Percentiles rank a stretch among this genome's conserved stretches.
Conservation (phyloP, 2,797 vertebrate species). For the Alca torda region DNA sequence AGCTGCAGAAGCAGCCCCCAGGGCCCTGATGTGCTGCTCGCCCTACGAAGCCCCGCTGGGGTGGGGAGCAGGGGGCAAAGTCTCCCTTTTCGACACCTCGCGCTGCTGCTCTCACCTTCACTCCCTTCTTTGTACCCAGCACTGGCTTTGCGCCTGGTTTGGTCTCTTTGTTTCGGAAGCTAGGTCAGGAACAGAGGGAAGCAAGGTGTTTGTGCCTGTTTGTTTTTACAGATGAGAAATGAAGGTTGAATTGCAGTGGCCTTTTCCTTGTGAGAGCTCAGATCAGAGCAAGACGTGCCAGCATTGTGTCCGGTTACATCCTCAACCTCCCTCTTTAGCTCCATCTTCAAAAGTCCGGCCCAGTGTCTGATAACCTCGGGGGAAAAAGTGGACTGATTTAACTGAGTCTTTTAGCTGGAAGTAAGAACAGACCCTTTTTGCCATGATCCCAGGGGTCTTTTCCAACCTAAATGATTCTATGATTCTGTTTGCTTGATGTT, state of each 20-base stretch:
- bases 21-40: neutral
- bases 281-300: neutral
- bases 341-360: neutral
- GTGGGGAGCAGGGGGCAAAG: accelerated
- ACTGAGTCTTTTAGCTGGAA: neutral
- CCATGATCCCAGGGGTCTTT: no score
- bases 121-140: neutral
- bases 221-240: neutral
- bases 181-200: neutral
- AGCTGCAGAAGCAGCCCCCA: neutral
- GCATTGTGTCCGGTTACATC: neutral
- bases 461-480: no score
- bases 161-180: neutral
- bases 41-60: neutral
- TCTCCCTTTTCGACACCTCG: neutral
- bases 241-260: neutral
- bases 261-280: neutral
- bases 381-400: neutral
- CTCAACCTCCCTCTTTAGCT: neutral
- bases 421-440: neutral
- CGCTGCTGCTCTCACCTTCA: neutral
- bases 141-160: accelerated
- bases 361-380: neutral
- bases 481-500: neutral
- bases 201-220: neutral